A percentile compares a stretch with the other conserved stretches of the same genome.
Evolutionary conservation across 2,888 invertebrate species (phyloP).

Genomic region (Dugesia japonica): DNA sequence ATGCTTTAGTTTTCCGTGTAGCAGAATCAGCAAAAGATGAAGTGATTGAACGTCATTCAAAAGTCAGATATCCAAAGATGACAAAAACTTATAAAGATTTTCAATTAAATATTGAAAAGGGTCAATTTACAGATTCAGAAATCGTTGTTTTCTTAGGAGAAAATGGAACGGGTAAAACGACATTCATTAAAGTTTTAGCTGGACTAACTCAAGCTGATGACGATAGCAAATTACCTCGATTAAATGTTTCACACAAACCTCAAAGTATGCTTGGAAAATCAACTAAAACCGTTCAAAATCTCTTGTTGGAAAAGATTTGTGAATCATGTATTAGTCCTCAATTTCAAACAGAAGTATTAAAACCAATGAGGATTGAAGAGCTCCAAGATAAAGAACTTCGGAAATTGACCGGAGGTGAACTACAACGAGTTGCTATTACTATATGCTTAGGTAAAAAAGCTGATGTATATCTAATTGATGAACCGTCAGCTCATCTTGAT

Average conservation of each 20-base stretch:
- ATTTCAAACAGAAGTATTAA: slow-evolving; percentile 95
- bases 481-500: too few relatives aligned
- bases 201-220: slow-evolving; percentile 79
- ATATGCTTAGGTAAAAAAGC: too few relatives aligned
- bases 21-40: slow-evolving; percentile 92
- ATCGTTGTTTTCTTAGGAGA: slow-evolving; percentile 85
- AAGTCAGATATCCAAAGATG: slow-evolving; percentile 87
- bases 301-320: slow-evolving; percentile 85
- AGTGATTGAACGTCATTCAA: slow-evolving; percentile 74
- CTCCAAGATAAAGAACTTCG: slow-evolving; percentile 96
- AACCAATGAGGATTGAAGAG: slow-evolving; percentile 83
- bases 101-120: slow-evolving; percentile 62
- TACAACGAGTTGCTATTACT: too few relatives aligned
- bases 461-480: too few relatives aligned
- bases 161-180: too few relatives aligned
- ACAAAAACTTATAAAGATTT: slow-evolving; percentile 57
- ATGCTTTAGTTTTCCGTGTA: slow-evolving; percentile 88
- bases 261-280: slow-evolving; percentile 98
- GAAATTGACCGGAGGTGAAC: too few relatives aligned
- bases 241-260: slow-evolving; percentile 97
- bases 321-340: slow-evolving; percentile 91
- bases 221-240: too few relatives aligned
- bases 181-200: slow-evolving; percentile 92
- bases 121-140: slow-evolving; percentile 95
- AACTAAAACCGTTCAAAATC: slow-evolving; percentile 71